phyloP scores from a whole-genome alignment of 2,113 vertebrate genomes.

The Pao palembangensis region DNA sequence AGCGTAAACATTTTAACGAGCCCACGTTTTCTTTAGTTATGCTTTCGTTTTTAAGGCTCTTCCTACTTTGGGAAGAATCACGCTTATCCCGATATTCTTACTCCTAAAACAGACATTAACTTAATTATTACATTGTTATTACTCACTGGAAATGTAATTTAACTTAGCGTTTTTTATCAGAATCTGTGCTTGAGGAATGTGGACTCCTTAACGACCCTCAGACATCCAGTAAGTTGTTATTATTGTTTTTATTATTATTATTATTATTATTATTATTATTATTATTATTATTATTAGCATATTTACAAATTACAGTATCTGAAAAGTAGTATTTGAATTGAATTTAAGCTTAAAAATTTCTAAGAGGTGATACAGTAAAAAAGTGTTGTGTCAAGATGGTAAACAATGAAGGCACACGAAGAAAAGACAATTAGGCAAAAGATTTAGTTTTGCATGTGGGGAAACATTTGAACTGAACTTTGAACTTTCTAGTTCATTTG shows the following conservation, averaged over 20 bases:
- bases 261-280: background rate
- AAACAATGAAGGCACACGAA: no score
- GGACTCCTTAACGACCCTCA: background rate
- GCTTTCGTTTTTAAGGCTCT: background rate
- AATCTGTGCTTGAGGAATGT: background rate
- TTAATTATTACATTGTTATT: background rate
- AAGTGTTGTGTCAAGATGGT: no score
- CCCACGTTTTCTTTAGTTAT: background rate
- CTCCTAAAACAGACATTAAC: background rate
- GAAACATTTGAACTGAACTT: no score
- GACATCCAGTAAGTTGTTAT: constrained; percentile 11
- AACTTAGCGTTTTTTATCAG: background rate
- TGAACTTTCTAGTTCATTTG: no score
- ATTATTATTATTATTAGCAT: no score
- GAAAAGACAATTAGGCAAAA: background rate
- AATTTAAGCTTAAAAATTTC: no score
- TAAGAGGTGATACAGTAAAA: no score
- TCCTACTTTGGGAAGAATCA: background rate
- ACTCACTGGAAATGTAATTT: background rate
- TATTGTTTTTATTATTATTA: background rate
- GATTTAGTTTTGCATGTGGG: background rate
- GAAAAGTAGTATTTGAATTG: no score
- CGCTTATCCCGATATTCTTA: background rate
- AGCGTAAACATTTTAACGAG: background rate
- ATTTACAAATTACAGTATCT: background rate